Percentiles rank a stretch among this genome's conserved stretches.
phyloP scores from a whole-genome alignment of 2,888 invertebrate genomes.

The Glomeris marginata region DNA sequence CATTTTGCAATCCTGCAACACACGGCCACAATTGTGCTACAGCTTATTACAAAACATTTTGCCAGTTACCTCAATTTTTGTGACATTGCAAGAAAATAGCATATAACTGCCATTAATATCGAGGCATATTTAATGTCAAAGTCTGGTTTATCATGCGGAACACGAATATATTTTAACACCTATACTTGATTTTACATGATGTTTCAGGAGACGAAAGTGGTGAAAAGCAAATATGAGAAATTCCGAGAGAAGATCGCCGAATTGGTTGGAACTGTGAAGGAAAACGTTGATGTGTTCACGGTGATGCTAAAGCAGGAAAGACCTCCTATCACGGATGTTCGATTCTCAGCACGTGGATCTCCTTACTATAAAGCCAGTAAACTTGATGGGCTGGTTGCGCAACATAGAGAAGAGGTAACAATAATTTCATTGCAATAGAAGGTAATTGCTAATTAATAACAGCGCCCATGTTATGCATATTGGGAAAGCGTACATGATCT shows the following conservation, averaged over 20 bases:
- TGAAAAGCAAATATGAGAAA: conserved; percentile 73
- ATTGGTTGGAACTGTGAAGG: conserved; percentile 64
- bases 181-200: conserved; percentile 8
- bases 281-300: conserved; percentile 92
- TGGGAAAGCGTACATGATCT: too few relatives aligned
- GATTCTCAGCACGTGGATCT: conserved; percentile 89
- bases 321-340: conserved; percentile 75
- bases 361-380: conserved; percentile 89
- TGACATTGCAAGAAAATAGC: too few relatives aligned
- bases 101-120: too few relatives aligned
- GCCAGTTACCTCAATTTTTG: too few relatives aligned
- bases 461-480: too few relatives aligned
- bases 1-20: too few relatives aligned
- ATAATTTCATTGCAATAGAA: neutral
- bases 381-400: conserved; percentile 82
- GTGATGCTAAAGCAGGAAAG: conserved; percentile 68
- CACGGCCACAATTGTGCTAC: too few relatives aligned
- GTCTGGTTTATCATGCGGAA: too few relatives aligned
- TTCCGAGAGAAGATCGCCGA: conserved; percentile 74
- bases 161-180: too few relatives aligned
- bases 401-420: conserved; percentile 67
- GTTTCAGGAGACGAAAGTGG: conserved; percentile 51
- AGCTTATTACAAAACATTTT: too few relatives aligned
- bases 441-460: too few relatives aligned
- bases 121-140: too few relatives aligned